A percentile compares a stretch with the other conserved stretches of the same genome.
Conservation (phyloP, 2,797 vertebrate species). For the Zalophus californianus region DNA sequence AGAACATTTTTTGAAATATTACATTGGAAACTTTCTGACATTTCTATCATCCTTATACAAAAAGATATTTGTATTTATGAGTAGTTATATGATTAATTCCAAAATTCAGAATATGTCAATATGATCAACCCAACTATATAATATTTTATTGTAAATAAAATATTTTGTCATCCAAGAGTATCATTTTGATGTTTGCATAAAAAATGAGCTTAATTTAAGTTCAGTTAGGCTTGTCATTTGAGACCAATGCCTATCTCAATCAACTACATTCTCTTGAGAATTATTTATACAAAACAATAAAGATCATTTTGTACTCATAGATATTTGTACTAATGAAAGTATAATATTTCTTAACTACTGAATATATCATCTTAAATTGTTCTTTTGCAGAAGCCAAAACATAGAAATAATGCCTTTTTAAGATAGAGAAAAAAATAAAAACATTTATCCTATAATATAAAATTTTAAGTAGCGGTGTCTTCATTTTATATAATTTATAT, state of each 20-base stretch:
- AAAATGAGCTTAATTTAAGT: neutral
- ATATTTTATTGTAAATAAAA: neutral
- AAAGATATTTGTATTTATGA: neutral
- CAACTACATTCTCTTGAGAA: neutral
- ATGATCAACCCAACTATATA: neutral
- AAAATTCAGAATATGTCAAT: neutral
- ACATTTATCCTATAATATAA: conserved; percentile 7
- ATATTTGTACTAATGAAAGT: neutral
- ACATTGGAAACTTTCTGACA: accelerated
- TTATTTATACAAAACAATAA: neutral
- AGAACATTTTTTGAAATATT: neutral
- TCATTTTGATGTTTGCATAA: neutral
- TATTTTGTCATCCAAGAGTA: neutral
- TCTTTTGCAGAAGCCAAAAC: conserved; percentile 7
- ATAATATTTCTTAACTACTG: neutral
- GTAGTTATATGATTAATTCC: neutral
- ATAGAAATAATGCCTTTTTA: neutral
- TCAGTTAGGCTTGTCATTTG: neutral
- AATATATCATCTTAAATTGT: neutral
- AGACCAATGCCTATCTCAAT: neutral
- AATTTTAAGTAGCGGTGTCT: neutral
- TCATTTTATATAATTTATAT: neutral
- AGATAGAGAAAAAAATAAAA: neutral
- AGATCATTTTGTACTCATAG: neutral
- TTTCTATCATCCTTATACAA: neutral